These are phyloP conservation scores for Tychaedon coryphoeus DNA, from an alignment of 2,113 vertebrate genomes.

Conservation along the genomic window DNA sequence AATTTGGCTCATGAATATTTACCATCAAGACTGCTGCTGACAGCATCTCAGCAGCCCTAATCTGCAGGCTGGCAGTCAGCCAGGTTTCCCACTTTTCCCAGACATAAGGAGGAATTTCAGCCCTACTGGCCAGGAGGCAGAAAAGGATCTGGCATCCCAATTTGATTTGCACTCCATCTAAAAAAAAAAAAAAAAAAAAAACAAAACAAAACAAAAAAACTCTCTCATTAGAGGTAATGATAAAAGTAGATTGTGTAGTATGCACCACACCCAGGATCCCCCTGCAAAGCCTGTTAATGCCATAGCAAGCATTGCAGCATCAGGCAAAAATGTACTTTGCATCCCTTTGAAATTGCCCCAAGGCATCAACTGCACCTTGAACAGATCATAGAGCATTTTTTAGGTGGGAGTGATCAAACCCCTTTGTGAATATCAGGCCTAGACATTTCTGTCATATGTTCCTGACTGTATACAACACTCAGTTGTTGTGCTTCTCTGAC, in stretches of 20 bases:
- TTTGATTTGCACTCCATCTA: neutral
- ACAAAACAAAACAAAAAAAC: neutral
- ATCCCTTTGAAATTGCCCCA: neutral
- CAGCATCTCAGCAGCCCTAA: conserved; percentile 30
- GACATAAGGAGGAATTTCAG: conserved; percentile 1
- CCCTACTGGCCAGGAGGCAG: neutral
- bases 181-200: neutral
- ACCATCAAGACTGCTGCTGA: conserved; percentile 39
- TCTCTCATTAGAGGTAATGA: neutral
- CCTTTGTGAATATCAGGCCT: neutral
- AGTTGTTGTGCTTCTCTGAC: neutral
- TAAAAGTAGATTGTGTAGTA: neutral
- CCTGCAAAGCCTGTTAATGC: neutral
- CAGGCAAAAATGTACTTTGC: neutral
- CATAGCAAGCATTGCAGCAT: neutral
- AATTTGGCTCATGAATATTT: conserved; percentile 62
- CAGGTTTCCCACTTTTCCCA: conserved; percentile 20
- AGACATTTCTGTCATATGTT: neutral
- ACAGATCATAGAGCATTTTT: neutral
- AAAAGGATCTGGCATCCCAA: neutral
- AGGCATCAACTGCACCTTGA: neutral
- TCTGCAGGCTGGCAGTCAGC: conserved; percentile 17
- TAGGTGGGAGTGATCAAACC: neutral
- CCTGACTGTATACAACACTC: neutral
- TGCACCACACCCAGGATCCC: neutral